Percentiles rank a stretch among this genome's conserved stretches.
Evolutionary conservation across 2,888 invertebrate genomes (phyloP).

Genomic region (Callyntrura guangdongensis): DNA sequence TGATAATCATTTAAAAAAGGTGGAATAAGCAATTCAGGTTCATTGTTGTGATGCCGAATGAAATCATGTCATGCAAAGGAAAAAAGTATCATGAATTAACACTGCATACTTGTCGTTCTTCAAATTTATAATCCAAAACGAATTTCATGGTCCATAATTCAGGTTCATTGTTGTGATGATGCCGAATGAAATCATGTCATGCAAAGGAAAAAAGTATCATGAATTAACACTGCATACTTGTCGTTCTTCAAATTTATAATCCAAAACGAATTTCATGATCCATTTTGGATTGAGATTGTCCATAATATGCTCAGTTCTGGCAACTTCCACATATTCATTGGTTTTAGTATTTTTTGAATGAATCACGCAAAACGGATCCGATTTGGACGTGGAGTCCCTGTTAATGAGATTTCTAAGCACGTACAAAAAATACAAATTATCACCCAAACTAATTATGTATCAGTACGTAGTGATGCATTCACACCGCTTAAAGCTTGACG

Average conservation of each 20-base stretch:
- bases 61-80: too few species aligned
- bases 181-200: too few species aligned
- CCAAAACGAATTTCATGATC: conserved; percentile 86
- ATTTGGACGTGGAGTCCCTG: conserved; percentile 76
- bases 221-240: conserved; percentile 61
- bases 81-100: too few species aligned
- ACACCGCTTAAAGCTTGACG: too few species aligned
- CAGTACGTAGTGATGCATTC: too few species aligned
- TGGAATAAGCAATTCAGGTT: too few species aligned
- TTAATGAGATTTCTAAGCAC: conserved; percentile 76
- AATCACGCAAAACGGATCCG: conserved; percentile 86
- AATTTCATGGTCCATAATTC: conserved; percentile 87
- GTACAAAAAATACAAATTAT: background rate
- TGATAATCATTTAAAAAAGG: too few species aligned
- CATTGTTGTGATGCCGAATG: too few species aligned
- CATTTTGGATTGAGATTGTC: conserved; percentile 86
- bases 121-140: conserved; percentile 86
- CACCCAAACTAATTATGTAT: background rate
- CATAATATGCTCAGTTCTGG: conserved; percentile 85
- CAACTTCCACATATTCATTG: conserved; percentile 84
- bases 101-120: conserved; percentile 85
- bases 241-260: conserved; percentile 87
- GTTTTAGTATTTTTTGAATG: conserved; percentile 81
- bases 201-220: too few species aligned
- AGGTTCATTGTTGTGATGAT: too few species aligned